These are phyloP conservation scores for Cyrtodaria siliqua DNA, from an alignment of 2,888 invertebrate genomes.

Conservation along the genomic window DNA sequence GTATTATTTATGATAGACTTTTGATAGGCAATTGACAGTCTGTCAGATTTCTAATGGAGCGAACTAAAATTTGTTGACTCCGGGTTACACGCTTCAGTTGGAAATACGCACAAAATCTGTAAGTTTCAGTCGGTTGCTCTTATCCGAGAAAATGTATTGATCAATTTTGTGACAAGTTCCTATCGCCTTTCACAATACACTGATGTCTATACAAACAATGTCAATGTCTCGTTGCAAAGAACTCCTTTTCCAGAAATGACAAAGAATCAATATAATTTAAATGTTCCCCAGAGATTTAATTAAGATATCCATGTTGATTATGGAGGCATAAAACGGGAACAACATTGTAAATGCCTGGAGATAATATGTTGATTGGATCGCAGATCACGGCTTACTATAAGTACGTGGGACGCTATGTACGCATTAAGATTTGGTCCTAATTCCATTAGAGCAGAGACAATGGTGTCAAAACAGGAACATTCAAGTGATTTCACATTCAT, in stretches of 20 bases:
- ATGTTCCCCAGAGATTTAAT: conserved; percentile 3
- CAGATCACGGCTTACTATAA: no score
- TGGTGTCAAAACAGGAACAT: no score
- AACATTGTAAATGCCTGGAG: conserved; percentile 19
- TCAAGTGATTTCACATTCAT: no score
- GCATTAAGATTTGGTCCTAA: no score
- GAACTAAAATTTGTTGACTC: conserved; percentile 12
- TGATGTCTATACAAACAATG: neutral
- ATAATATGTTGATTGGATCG: conserved; percentile 12
- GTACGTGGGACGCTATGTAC: no score
- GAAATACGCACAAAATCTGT: conserved; percentile 3
- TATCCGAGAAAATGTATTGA: conserved; percentile 1
- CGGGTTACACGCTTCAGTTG: neutral
- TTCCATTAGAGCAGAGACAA: no score
- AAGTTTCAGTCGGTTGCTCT: neutral
- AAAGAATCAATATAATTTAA: neutral
- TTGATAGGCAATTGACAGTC: conserved; percentile 6
- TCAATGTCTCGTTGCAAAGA: neutral
- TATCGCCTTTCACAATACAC: neutral
- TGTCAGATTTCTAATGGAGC: conserved; percentile 5
- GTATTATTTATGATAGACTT: no score
- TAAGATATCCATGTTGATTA: conserved; percentile 7
- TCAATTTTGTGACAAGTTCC: conserved; percentile 6
- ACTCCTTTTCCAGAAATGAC: neutral
- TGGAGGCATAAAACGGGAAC: conserved; percentile 13